Evolutionary conservation across 2,888 invertebrate genomes (phyloP).

Genomic region (Cephalotes varians): DNA sequence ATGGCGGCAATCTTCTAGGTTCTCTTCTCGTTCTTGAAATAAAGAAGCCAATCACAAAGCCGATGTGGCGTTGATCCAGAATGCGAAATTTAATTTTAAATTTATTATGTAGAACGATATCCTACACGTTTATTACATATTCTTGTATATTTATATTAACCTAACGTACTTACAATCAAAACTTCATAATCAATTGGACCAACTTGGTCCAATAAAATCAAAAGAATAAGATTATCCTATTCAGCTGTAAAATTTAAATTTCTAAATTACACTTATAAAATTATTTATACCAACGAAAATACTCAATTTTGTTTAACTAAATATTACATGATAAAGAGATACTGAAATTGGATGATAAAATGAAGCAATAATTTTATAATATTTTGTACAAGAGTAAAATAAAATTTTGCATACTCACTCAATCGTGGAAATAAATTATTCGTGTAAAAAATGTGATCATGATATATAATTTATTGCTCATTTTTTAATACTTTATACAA

Average conservation of each 20-base stretch:
- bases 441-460: not conserved
- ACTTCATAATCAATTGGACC: not conserved
- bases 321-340: not conserved
- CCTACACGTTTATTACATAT: not conserved
- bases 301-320: not conserved
- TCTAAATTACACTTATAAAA: not conserved
- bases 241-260: not conserved
- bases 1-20: slow-evolving; percentile 77
- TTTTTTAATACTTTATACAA: not conserved
- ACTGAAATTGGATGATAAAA: not conserved
- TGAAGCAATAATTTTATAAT: not conserved
- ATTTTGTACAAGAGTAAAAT: not conserved
- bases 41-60: slow-evolving; percentile 72
- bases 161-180: not conserved
- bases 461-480: not conserved
- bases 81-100: slow-evolving; percentile 43
- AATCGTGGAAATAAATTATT: slow-evolving; percentile 5
- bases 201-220: not conserved
- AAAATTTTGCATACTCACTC: not conserved
- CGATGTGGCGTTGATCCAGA: slow-evolving; percentile 57
- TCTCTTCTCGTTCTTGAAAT: slow-evolving; percentile 72
- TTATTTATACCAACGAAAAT: not conserved
- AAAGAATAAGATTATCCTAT: not conserved
- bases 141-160: not conserved
- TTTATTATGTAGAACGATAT: slow-evolving; percentile 9